Evolutionary conservation across 1,140 invertebrate genomes (phyloP).

Genomic region (Vollenhovia emeryi): DNA sequence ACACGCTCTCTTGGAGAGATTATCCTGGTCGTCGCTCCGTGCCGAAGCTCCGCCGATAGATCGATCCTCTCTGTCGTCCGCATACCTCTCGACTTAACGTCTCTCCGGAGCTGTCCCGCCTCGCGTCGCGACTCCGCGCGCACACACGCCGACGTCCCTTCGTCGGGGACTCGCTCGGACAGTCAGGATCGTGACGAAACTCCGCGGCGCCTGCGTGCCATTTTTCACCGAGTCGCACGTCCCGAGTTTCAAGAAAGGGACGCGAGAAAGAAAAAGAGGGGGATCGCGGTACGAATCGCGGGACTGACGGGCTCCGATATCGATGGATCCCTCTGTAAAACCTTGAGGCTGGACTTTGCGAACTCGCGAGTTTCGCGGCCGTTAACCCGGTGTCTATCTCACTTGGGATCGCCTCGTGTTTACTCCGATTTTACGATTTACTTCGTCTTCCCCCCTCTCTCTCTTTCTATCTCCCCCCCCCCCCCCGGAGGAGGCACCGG

Average conservation of each 20-base stretch:
- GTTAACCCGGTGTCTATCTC: neutral
- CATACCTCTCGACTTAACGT: slow-evolving; percentile 74
- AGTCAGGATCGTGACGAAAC: slow-evolving; percentile 73
- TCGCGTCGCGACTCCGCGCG: slow-evolving; percentile 34
- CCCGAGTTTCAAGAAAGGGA: neutral
- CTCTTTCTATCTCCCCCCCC: neutral
- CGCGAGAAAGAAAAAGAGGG: neutral
- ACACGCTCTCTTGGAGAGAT: slow-evolving; percentile 71
- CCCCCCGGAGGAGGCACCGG: too few species aligned
- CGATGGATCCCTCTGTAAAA: neutral
- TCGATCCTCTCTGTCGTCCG: slow-evolving; percentile 80
- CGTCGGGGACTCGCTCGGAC: slow-evolving; percentile 64
- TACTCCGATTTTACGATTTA: neutral
- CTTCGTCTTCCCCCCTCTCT: neutral
- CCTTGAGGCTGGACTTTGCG: neutral
- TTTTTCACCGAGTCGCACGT: neutral
- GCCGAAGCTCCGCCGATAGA: slow-evolving; percentile 80
- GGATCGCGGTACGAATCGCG: neutral
- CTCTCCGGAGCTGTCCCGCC: slow-evolving; percentile 60
- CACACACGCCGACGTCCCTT: slow-evolving; percentile 71
- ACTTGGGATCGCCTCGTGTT: neutral
- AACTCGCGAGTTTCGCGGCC: neutral
- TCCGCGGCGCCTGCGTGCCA: slow-evolving; percentile 48
- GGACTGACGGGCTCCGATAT: neutral
- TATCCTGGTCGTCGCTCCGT: slow-evolving; percentile 73